Conservation (phyloP, 2,113 vertebrate genomes). For the Actenoides lindsayi region DNA sequence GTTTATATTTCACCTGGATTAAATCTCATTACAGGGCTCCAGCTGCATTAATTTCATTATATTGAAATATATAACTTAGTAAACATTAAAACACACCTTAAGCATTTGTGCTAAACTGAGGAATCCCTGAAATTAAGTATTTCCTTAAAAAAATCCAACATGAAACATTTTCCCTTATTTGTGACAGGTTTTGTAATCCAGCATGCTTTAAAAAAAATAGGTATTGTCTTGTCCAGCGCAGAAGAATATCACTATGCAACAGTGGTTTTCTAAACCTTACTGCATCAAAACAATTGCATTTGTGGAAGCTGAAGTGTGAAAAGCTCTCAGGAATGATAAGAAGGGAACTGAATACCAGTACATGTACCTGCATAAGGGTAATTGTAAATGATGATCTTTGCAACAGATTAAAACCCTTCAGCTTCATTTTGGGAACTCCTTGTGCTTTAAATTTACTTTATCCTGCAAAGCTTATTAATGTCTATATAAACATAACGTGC, state of each 20-base stretch:
- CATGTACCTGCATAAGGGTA: constrained; percentile 20
- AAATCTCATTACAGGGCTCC: not conserved
- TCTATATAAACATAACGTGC: not conserved
- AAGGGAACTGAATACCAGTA: constrained; percentile 23
- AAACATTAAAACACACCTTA: not conserved
- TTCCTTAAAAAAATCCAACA: not conserved
- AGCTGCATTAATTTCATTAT: not conserved
- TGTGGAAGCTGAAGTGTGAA: constrained; percentile 50
- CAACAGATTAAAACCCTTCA: not conserved
- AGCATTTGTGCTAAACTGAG: not conserved
- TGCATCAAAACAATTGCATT: constrained; percentile 48
- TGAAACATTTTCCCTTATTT: not conserved
- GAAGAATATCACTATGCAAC: constrained; percentile 11
- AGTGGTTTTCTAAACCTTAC: constrained; percentile 33
- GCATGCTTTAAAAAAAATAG: not conserved
- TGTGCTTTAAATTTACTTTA: not conserved
- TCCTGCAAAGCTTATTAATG: too few relatives aligned
- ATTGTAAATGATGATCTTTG: not conserved
- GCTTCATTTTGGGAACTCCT: not conserved
- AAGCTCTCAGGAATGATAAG: constrained; percentile 42
- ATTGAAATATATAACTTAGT: not conserved
- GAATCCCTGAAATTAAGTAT: not conserved
- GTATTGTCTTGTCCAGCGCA: not conserved
- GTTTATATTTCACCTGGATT: not conserved
- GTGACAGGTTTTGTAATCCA: not conserved